A percentile compares a stretch with the other conserved stretches of the same genome.
phyloP scores from a whole-genome alignment of 2,797 vertebrate genomes.

The Micromesistius poutassou region DNA sequence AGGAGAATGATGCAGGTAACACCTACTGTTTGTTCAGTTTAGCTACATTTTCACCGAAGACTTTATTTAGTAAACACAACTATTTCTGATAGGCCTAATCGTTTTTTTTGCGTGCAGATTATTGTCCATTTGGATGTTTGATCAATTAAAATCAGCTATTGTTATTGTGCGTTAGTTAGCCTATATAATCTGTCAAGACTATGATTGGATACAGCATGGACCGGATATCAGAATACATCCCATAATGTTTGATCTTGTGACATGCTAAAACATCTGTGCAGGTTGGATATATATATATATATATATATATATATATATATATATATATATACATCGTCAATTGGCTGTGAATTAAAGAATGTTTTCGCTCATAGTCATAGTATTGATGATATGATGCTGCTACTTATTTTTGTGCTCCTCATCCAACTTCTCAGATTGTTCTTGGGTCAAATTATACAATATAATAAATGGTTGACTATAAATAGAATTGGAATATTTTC shows the following conservation, averaged over 20 bases:
- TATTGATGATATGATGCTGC: background rate
- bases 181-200: background rate
- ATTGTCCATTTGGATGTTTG: background rate
- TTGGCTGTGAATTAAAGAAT: background rate
- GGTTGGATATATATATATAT: background rate
- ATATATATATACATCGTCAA: background rate
- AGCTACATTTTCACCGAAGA: background rate
- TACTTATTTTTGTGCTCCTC: background rate
- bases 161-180: background rate
- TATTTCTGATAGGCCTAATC: background rate
- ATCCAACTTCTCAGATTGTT: too few species aligned
- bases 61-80: background rate
- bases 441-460: too few species aligned
- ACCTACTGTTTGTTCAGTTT: background rate
- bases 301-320: background rate
- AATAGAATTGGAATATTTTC: too few species aligned
- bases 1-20: slow-evolving; percentile 53
- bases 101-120: background rate
- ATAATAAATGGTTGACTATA: too few species aligned
- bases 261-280: background rate
- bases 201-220: background rate
- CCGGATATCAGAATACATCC: background rate
- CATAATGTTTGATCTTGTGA: too few species aligned
- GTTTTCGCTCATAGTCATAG: too few species aligned
- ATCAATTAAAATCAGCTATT: background rate